Evolutionary conservation across 2,888 invertebrate species (phyloP), one percentile per base, ranked within the genome.

Genomic region (Conomelus anceps): DNA sequence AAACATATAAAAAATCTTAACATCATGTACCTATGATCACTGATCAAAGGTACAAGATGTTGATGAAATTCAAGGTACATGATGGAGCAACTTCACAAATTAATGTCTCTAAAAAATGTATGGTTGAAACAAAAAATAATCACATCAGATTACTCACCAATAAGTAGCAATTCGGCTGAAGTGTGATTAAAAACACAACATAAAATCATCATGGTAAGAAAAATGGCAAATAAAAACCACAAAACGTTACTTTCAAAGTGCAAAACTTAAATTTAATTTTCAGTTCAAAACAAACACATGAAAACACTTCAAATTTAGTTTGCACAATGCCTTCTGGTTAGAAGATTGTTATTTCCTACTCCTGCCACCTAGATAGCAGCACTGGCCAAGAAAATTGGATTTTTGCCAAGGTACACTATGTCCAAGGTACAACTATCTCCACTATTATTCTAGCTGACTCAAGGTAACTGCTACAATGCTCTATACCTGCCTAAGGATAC

Each of bases 401-500:
- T 22, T 85, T 85, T 34, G 22, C 29, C 89, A 89, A 89, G 89
- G 89, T 89, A 89, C 89, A 89, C 24, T 89, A 29, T 89, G 87
- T 41, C 87, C 89, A 89, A 87, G 89, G 87, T 89, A 89, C 89
- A 87, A 89, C 87, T 23, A 84, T 89, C 87, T 89, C 89, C 89
- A 87, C 89, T 89, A 89, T n/a, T n/a, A n/a, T n/a, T n/a, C n/a
- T n/a, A n/a, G n/a, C n/a, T n/a, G n/a, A n/a, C n/a, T n/a, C n/a
- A 26, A n/a, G n/a, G n/a, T n/a, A n/a, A n/a, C n/a, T n/a, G n/a
- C n/a, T n/a, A n/a, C n/a, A n/a, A n/a, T n/a, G n/a, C n/a, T n/a
- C n/a, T n/a, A n/a, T n/a, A n/a, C n/a, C n/a, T n/a, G n/a, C n/a
- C n/a, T n/a, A n/a, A n/a, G 26, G 26, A 7, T 26, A 26, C 11